Evolutionary conservation across 1,140 invertebrate species (phyloP), one percentile per base, ranked within the genome.

Genomic region (Nylanderia fulva): DNA sequence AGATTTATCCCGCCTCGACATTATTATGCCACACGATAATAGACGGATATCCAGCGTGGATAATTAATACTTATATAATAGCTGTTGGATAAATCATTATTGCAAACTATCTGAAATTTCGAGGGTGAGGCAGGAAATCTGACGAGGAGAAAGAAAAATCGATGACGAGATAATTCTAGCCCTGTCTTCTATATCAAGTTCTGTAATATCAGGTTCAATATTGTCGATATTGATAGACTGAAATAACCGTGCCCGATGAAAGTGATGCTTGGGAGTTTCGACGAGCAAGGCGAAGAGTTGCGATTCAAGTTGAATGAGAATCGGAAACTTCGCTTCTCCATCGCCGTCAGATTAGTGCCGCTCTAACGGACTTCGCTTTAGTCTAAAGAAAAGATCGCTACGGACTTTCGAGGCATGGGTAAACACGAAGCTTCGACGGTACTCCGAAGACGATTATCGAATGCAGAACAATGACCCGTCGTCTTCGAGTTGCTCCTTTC

Each of bases 311-410:
- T 58, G 42, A 52, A 74, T 60, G 52, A 71, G 45, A 63, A 75
- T 69, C 33, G 52, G 71, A 86, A 86, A 86, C 56, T 76, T 75
- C 52, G 63, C 9, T 63, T 63, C 24, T 77, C 39, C 85, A 89
- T 89, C 87, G 85, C 56, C 60, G 42, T 42, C 60, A 86, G 82
- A 91, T 91, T 89, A 91, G 85, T 80, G 77, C 72, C 75, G 85
- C 84, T 91, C 88, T 87, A 88, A 91, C 90, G 85, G 91, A 90
- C 90, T 91, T 89, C 5, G 52, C 27, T 54, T 74, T 45, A 24
- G 63, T 86, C 36, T 83, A 84, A 87, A 83, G 71, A 56, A 79
- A 84, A 88, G 85, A 58, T 75, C 52, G 64, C 54, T 76, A 27
- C 45, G 80, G 36, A 60, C 24, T 61, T 54, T 27, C 83, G 71